Base-by-base conservation (phyloP, 2,797 vertebrate genomes). In the Thunnus albacares region DNA sequence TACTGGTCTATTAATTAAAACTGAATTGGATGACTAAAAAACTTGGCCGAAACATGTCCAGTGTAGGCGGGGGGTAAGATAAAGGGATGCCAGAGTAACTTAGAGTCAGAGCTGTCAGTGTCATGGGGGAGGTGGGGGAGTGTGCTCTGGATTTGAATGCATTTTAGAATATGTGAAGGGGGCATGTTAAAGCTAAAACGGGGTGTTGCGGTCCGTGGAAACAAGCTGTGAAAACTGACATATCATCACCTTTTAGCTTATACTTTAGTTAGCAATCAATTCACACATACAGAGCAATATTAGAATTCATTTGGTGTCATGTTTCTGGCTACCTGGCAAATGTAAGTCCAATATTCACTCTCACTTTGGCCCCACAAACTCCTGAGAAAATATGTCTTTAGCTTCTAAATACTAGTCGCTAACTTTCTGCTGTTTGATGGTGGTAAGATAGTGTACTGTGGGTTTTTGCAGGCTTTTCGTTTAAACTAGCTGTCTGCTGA, bases 111-210 rank as follows among this genome's bases (percentile, higher is more conserved):
- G 41, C 13, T 43, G 41, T 67, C 55, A 38, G 28, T 71, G 70
- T 59, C 22, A 69, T 30, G 55, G 47, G 22, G 11, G 28, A 41
- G 45, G 69, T 68, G 69, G 20, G 30, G 18, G 53, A 45, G 60
- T 45, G 35, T 3, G 20, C 28, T 45, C 30, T 72, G 11, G 10
- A 43, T 58, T 33, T 49, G 0, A 45, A 45, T 61, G 57, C 10
- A 7, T 30, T 53, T 68, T 14, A n/a, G n/a, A n/a, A 59, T 28
- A n/a, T 51, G 2, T 28, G 7, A 45, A 24, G 43, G 30, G 51
- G 1, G 5, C 1, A 4, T 47, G 7, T 72, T 67, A 15, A 45
- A 38, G 52, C 35, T 51, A 12, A 41, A 60, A 73, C 6, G 0
- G 1, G 1, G 24, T 14, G 47, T 57, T 53, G 28, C 0, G 14